Base-by-base conservation (phyloP, 1,140 invertebrate species). In the Drosophila seguyi region DNA sequence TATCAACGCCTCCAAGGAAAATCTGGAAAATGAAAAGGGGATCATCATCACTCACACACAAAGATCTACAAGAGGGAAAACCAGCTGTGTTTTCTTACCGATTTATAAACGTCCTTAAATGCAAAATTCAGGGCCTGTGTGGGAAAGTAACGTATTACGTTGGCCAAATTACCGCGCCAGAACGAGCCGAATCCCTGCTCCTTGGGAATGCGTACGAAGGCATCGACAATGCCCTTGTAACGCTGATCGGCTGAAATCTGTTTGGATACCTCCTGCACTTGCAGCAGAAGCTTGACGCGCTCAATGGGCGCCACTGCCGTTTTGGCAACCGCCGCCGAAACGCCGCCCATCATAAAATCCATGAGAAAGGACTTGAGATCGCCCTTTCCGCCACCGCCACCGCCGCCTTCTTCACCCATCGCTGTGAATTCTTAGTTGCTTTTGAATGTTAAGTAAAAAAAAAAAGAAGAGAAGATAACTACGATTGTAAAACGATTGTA, bases 51-150 rank as follows among this genome's bases (percentile, higher is more conserved):
- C n/a, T 25, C 42, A 22, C 44, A 4, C 7, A 5, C n/a, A n/a
- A 20, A 20, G 18, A 20, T 14, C 42, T 11, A 7, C 39, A 3
- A 10, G 8, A 41, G 39, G 39, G 16, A 13, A 45, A 4, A 14
- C 42, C 20, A 0, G 13, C 13, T 25, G 14, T 8, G 22, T 0
- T 25, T 47, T 22, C 45, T 47, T 36, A 97, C 53, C 88, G 95
- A 93, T 94, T 98, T 97, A 93, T 97, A 97, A 79, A 95, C 95
- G 93, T 98, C 97, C 93, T 98, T 98, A 93, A 98, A 98, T 57
- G 97, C 97, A 93, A 99, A 99, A 94, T 99, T 99, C 20, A 99
- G 94, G 34, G 98, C 98, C 93, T 99, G 98, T n/a, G 97, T 98
- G 38, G 98, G 98, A 94, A 98, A 98, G 93, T 98, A 98, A 85